Evolutionary conservation across 2,888 invertebrate genomes (phyloP), one percentile per base, ranked within the genome.

Genomic region (Lycaena phlaeas): DNA sequence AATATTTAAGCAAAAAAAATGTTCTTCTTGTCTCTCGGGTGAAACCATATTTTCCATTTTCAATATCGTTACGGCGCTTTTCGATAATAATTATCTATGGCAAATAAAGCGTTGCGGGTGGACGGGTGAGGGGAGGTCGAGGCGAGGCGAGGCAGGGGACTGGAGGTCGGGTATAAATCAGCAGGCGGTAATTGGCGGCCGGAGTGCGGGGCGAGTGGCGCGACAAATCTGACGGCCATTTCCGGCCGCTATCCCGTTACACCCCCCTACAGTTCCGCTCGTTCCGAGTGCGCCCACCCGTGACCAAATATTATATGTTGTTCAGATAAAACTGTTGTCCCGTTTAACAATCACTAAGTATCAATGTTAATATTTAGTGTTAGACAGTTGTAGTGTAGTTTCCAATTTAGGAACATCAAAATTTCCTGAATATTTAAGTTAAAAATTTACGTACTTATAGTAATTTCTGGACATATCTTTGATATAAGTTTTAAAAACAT

Each of bases 211-310:
- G 43, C 40, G 44, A 44, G 63, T 36, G 60, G 61, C 54, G 60
- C 72, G 72, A 71, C 74, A 73, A 72, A 73, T 73, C 70, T 65
- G 70, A 65, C 69, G 65, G 64, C 64, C 68, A 64, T 67, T 72
- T 69, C 69, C 69, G 64, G 60, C 57, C 59, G 58, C 61, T 34
- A 53, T 58, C 57, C 55, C 56, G 61, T 58, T 57, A 57, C 62
- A 54, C 56, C 48, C 50, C 53, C 49, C 42, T 40, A 34, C 18
- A 11, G 42, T 48, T 50, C 50, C 45, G 42, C 40, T 42, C 26
- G 36, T 34, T 36, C 42, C 36, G 30, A 39, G 15, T 31, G 25
- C 39, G 30, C 17, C 11, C 15, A 27, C 22, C 34, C 18, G 7
- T 14, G 18, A 26, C 39, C 9, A 31, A 25, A 26, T 14, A 25